Conservation (phyloP, 2,113 vertebrate species). For the Sminthopsis crassicaudata region DNA sequence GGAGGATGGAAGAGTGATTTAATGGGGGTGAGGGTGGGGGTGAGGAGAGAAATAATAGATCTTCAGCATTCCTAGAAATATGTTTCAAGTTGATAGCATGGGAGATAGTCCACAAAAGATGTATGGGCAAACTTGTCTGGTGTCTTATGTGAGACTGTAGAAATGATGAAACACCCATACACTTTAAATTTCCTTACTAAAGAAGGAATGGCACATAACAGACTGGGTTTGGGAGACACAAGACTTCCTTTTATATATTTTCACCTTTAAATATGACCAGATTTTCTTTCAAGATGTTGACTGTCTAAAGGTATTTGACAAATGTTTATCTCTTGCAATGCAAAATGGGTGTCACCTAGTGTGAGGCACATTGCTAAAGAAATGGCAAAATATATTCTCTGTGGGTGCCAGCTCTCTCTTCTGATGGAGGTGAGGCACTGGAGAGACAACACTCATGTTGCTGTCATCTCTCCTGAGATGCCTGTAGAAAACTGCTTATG, state of each 20-base stretch:
- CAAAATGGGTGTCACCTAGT: neutral
- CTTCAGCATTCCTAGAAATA: neutral
- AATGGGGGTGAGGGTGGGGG: constrained; percentile 1
- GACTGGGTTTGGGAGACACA: neutral
- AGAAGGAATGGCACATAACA: constrained; percentile 37
- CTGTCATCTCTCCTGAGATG: neutral
- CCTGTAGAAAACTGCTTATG: neutral
- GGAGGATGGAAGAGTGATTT: neutral
- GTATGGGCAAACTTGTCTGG: constrained; percentile 5
- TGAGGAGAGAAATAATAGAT: constrained; percentile 6
- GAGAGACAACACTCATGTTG: neutral
- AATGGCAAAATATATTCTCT: neutral
- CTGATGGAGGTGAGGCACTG: neutral
- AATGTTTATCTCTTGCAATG: neutral
- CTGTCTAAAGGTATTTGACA: neutral
- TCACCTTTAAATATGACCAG: neutral
- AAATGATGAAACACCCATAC: constrained; percentile 4
- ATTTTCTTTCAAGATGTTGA: neutral
- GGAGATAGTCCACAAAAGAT: neutral
- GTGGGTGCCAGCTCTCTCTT: neutral
- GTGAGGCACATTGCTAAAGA: neutral
- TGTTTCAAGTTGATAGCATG: constrained; percentile 17
- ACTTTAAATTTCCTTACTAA: constrained; percentile 48
- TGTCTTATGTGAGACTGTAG: constrained; percentile 16
- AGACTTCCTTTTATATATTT: neutral